Conservation (phyloP, 2,888 invertebrate species). For the Smittia sp. region DNA sequence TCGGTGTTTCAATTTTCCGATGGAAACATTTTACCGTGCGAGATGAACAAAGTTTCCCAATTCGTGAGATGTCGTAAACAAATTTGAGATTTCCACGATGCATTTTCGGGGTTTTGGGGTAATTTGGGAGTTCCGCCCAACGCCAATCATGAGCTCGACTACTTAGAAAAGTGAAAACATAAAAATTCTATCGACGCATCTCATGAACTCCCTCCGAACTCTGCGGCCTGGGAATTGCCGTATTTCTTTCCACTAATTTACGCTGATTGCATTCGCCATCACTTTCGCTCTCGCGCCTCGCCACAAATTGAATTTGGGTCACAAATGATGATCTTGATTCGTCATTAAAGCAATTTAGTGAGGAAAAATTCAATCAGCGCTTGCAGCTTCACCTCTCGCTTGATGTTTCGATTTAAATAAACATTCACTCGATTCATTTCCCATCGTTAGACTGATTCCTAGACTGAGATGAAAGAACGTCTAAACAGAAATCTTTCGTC, state of each 20-base stretch:
- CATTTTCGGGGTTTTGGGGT: not conserved
- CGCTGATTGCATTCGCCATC: conserved; percentile 30
- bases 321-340: conserved; percentile 16
- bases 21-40: not conserved
- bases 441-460: not conserved
- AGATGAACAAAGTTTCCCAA: not conserved
- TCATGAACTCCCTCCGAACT: not conserved
- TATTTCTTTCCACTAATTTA: conserved; percentile 34
- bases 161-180: too few species aligned
- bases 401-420: conserved; percentile 16
- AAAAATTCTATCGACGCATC: too few species aligned
- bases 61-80: not conserved
- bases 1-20: conserved; percentile 8
- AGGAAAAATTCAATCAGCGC: not conserved
- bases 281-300: conserved; percentile 4
- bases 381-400: not conserved
- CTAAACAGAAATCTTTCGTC: conserved; percentile 8
- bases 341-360: not conserved
- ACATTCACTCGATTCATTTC: conserved; percentile 17
- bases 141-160: not conserved
- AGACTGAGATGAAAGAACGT: not conserved
- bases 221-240: not conserved
- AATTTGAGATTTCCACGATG: not conserved
- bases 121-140: not conserved
- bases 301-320: conserved; percentile 6